Evolutionary conservation across 2,888 invertebrate species (phyloP).

Genomic region (Sylvicola cinctus): DNA sequence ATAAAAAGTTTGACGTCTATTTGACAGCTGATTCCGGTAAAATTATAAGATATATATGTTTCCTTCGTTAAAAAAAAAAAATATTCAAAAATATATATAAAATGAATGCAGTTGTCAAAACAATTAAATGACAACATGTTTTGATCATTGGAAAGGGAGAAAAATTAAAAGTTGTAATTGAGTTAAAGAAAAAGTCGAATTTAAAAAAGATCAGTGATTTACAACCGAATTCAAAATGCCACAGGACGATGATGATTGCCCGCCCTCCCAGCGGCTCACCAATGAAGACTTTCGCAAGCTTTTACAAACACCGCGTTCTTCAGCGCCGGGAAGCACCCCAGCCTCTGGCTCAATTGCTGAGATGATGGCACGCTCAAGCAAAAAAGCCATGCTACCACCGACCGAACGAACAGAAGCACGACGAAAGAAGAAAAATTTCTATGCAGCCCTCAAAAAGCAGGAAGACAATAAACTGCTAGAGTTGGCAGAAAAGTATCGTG

Average conservation of each 20-base stretch:
- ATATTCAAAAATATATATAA: too few relatives aligned
- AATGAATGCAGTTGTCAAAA: too few relatives aligned
- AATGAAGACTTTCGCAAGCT: slow-evolving; percentile 95
- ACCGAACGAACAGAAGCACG: slow-evolving; percentile 61
- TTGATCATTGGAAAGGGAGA: too few relatives aligned
- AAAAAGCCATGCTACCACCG: slow-evolving; percentile 25
- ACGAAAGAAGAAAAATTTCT: slow-evolving; percentile 85
- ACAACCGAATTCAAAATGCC: slow-evolving; percentile 22
- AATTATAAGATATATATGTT: too few relatives aligned
- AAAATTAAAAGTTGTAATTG: too few relatives aligned
- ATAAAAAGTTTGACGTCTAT: too few relatives aligned
- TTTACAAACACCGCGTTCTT: slow-evolving; percentile 79
- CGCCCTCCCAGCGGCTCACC: slow-evolving; percentile 62
- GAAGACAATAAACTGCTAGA: slow-evolving; percentile 91
- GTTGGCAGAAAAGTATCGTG: slow-evolving; percentile 80
- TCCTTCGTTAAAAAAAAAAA: too few relatives aligned
- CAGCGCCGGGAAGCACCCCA: slow-evolving; percentile 24
- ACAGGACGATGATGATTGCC: slow-evolving; percentile 32
- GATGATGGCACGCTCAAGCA: slow-evolving; percentile 30
- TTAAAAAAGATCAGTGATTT: too few relatives aligned
- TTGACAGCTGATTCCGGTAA: too few relatives aligned
- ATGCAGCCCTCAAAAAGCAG: slow-evolving; percentile 82
- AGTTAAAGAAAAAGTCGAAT: too few relatives aligned
- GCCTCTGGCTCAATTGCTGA: slow-evolving; percentile 39
- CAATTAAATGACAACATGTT: too few relatives aligned